Evolutionary conservation across 2,888 invertebrate species (phyloP).

Genomic region (Phasia obesa): DNA sequence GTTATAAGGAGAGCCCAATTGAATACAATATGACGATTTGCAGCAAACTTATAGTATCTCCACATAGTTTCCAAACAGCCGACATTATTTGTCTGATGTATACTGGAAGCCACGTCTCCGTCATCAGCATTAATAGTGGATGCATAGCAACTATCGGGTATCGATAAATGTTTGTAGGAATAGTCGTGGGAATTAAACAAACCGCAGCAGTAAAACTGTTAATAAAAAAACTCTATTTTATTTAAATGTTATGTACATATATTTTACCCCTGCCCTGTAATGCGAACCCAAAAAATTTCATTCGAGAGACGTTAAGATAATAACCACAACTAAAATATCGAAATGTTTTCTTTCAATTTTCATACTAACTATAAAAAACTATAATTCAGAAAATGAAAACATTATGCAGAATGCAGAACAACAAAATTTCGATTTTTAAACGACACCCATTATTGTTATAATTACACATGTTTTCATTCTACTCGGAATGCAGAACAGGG

Average conservation of each 20-base stretch:
- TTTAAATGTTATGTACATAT: neutral
- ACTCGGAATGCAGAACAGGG: too few species aligned
- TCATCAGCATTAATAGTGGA: conserved; percentile 59
- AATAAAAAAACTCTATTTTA: conserved; percentile 5
- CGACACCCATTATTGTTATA: too few species aligned
- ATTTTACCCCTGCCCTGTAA: too few species aligned
- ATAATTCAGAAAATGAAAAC: too few species aligned
- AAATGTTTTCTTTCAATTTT: too few species aligned
- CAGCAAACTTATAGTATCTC: conserved; percentile 72
- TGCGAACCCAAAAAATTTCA: too few species aligned
- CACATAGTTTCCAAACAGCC: conserved; percentile 76
- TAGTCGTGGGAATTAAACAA: conserved; percentile 75
- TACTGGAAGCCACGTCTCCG: neutral
- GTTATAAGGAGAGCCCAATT: conserved; percentile 74
- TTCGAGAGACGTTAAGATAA: too few species aligned
- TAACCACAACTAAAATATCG: too few species aligned
- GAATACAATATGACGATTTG: conserved; percentile 76
- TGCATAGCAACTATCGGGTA: conserved; percentile 76
- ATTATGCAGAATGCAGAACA: too few species aligned
- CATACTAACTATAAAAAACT: too few species aligned
- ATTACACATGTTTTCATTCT: too few species aligned
- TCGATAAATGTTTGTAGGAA: conserved; percentile 71
- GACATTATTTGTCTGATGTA: conserved; percentile 63
- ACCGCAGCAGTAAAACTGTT: conserved; percentile 76
- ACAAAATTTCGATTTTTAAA: too few species aligned